Evolutionary conservation across 2,797 vertebrate species (phyloP), one percentile per base, ranked within the genome.

Genomic region (Tadarida brasiliensis): DNA sequence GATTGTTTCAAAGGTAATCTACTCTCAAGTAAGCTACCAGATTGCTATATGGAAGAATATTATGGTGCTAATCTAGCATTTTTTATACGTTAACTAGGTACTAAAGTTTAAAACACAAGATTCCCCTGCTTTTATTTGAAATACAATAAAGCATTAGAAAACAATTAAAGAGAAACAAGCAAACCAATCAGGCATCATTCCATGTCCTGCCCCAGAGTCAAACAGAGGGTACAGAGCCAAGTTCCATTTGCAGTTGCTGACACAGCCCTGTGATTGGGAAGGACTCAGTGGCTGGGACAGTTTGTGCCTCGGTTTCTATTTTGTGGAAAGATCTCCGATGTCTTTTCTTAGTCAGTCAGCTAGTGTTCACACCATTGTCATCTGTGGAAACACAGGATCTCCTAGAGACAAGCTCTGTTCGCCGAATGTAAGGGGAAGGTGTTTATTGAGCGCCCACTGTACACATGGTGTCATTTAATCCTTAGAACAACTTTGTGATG

Each of bases 261-360:
- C 28, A n/a, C 0, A 91, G 44, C 47, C 65, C 49, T 44, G 10
- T 20, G 35, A 47, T n/a, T 90, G 56, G 39, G 87, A 71, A 68
- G 20, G 61, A 86, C 47, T 76, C 59, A 67, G 0, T 80, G 14
- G 70, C 19, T 90, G 47, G 30, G 49, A 76, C 30, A 68, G 28
- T 74, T 39, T 49, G 61, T 77, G 51, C 24, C 61, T 89, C 54
- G 49, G 84, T 93, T 91, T 93, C 70, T 49, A 11, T 57, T 84
- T 80, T 83, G 20, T 89, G 57, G 24, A 71, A 94, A 67, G 24
- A 57, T 68, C n/a, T 22, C 57, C 26, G 26, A 65, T 73, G 24
- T 22, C 44, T 90, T 71, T 56, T 35, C 54, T 90, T 57, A 33
- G 76, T 16, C 39, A 57, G 20, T 12, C 59, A 56, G 17, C 12